Conservation (phyloP, 2,113 vertebrate genomes). For the Rousettus leschenaultii region DNA sequence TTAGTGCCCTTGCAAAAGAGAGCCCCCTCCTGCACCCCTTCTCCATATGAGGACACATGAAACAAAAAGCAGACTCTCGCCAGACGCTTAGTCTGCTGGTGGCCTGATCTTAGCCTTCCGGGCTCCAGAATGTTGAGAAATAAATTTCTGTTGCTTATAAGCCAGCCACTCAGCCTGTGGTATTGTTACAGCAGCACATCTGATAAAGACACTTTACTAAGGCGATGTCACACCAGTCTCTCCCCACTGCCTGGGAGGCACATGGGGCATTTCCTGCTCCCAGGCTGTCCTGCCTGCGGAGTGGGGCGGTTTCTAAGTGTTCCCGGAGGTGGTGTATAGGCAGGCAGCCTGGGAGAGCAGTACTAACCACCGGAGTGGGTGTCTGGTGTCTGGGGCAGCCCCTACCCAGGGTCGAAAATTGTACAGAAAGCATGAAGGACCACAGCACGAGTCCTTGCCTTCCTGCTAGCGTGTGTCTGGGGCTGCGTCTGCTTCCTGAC, state of each 20-base stretch:
- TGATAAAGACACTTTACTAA: background rate
- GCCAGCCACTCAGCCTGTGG: background rate
- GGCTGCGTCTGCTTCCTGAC: background rate
- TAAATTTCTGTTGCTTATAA: background rate
- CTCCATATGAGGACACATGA: background rate
- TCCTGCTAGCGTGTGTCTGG: background rate
- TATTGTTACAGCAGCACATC: background rate
- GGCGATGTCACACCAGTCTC: background rate
- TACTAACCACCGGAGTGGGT: background rate
- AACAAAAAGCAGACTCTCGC: background rate
- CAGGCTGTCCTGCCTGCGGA: too few relatives aligned
- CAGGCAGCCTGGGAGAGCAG: background rate
- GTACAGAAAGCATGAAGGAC: background rate
- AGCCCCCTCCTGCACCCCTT: too few relatives aligned
- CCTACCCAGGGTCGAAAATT: background rate
- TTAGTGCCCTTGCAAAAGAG: background rate
- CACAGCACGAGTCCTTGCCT: background rate
- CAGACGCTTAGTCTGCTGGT: background rate
- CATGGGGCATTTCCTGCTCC: background rate
- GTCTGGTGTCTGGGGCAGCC: background rate
- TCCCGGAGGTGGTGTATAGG: background rate
- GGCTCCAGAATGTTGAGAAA: background rate
- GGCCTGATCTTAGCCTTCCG: background rate
- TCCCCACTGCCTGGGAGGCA: background rate
- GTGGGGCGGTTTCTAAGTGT: background rate